Evolutionary conservation across 2,113 vertebrate species (phyloP).

Genomic region (Austrofundulus limnaeus): DNA sequence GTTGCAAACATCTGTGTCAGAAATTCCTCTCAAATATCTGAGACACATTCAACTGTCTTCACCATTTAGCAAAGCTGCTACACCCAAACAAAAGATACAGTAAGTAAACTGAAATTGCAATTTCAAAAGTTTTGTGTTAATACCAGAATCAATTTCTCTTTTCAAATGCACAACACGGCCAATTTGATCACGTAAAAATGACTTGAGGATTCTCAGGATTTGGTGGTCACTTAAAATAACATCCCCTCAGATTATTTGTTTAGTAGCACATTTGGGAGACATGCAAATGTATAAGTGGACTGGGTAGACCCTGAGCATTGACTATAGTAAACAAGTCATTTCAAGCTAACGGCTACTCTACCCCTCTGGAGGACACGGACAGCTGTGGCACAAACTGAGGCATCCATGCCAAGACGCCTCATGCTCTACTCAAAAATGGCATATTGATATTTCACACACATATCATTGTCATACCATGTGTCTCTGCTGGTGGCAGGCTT

Average conservation of each 20-base stretch:
- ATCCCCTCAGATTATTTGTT: conserved; percentile 10
- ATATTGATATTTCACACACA: conserved; percentile 54
- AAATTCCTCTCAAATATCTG: no score
- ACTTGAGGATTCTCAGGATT: background rate
- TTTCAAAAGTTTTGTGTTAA: no score
- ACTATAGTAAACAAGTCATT: conserved; percentile 59
- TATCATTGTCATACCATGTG: conserved; percentile 65
- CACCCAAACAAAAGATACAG: no score
- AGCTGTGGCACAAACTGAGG: conserved; percentile 58
- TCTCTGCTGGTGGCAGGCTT: conserved; percentile 60
- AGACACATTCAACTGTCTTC: no score
- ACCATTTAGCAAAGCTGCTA: no score
- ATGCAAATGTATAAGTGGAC: conserved; percentile 40
- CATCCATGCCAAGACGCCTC: conserved; percentile 50
- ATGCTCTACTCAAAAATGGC: conserved; percentile 62
- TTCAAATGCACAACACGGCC: no score
- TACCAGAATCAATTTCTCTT: no score
- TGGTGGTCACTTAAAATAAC: conserved; percentile 9
- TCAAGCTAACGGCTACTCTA: conserved; percentile 35
- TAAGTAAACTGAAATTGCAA: no score
- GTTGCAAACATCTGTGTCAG: no score
- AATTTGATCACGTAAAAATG: no score
- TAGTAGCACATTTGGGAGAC: background rate
- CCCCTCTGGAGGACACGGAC: conserved; percentile 40
- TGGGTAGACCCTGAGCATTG: conserved; percentile 28